Percentiles rank a stretch among this genome's conserved stretches.
Conservation (phyloP, 2,888 invertebrate genomes). For the Pyrochroa serraticornis region DNA sequence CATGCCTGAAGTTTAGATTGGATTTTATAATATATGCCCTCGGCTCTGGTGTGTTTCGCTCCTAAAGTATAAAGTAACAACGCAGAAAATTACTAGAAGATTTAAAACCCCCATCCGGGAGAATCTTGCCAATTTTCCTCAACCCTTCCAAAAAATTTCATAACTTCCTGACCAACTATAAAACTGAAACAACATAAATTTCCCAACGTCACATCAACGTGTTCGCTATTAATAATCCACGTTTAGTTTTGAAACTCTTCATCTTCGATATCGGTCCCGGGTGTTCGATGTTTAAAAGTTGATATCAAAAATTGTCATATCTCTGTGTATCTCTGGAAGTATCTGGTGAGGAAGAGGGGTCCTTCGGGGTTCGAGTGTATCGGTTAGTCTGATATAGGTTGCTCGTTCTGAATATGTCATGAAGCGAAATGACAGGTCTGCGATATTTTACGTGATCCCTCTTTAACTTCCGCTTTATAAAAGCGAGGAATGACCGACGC, state of each 20-base stretch:
- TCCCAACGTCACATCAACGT: conserved; percentile 9
- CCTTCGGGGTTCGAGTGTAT: conserved; percentile 21
- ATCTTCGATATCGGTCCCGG: conserved; percentile 7
- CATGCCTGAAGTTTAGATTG: conserved; percentile 60
- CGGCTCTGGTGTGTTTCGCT: conserved; percentile 31
- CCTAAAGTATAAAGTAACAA: conserved; percentile 26
- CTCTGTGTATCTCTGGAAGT: conserved; percentile 26
- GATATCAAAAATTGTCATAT: conserved; percentile 30
- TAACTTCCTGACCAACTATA: not conserved
- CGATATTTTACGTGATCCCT: conserved; percentile 23
- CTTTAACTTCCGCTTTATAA: not conserved
- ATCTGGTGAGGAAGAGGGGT: conserved; percentile 27
- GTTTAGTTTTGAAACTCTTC: conserved; percentile 21
- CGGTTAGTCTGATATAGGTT: conserved; percentile 45
- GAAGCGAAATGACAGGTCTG: conserved; percentile 34
- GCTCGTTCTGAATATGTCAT: conserved; percentile 53
- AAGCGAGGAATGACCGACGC: no score
- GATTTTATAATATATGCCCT: conserved; percentile 57
- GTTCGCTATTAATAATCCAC: conserved; percentile 19
- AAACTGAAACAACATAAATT: conserved; percentile 12
- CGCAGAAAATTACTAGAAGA: conserved; percentile 27
- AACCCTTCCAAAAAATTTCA: not conserved
- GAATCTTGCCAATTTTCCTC: no score
- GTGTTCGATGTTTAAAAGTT: conserved; percentile 26
- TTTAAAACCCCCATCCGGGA: conserved; percentile 8